Evolutionary conservation across 2,797 vertebrate species (phyloP).

Genomic region (Neostethus bicornis): DNA sequence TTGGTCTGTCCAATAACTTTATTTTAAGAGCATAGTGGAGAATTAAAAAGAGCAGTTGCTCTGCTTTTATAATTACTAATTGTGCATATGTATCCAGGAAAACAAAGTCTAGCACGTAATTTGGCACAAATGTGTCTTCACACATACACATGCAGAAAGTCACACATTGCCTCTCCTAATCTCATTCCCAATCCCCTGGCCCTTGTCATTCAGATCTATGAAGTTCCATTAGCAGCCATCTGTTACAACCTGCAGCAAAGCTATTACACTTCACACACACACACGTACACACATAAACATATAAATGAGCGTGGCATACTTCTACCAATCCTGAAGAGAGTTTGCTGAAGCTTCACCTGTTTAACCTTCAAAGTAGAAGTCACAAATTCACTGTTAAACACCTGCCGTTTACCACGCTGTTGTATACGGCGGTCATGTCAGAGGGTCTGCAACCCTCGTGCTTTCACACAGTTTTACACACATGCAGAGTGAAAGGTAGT

Average conservation of each 20-base stretch:
- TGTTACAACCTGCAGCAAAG: conserved; percentile 85
- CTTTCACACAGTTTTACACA: conserved; percentile 7
- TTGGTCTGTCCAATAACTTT: conserved; percentile 1
- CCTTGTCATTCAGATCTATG: conserved; percentile 86
- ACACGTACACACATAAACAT: conserved; percentile 10
- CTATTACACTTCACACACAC: conserved; percentile 54
- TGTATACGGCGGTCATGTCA: conserved; percentile 20
- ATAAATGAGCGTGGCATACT: conserved; percentile 36
- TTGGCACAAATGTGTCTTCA: conserved; percentile 8
- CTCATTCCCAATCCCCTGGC: conserved; percentile 68
- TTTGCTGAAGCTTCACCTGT: conserved; percentile 38
- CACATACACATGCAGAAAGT: conserved; percentile 24
- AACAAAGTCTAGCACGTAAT: conserved; percentile 17
- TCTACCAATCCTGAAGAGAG: conserved; percentile 44
- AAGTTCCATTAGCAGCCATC: conserved; percentile 86
- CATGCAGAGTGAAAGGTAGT: conserved; percentile 21
- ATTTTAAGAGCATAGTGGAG: conserved; percentile 1
- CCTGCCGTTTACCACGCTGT: conserved; percentile 28
- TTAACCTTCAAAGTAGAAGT: conserved; percentile 70
- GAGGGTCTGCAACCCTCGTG: conserved; percentile 32
- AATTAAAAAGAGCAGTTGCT: conserved; percentile 20
- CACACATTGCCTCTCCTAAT: conserved; percentile 53
- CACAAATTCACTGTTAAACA: conserved; percentile 37
- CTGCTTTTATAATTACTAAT: conserved; percentile 34
- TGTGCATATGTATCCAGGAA: conserved; percentile 27